Conservation (phyloP, 1,140 invertebrate genomes). For the Portunus trituberculatus region DNA sequence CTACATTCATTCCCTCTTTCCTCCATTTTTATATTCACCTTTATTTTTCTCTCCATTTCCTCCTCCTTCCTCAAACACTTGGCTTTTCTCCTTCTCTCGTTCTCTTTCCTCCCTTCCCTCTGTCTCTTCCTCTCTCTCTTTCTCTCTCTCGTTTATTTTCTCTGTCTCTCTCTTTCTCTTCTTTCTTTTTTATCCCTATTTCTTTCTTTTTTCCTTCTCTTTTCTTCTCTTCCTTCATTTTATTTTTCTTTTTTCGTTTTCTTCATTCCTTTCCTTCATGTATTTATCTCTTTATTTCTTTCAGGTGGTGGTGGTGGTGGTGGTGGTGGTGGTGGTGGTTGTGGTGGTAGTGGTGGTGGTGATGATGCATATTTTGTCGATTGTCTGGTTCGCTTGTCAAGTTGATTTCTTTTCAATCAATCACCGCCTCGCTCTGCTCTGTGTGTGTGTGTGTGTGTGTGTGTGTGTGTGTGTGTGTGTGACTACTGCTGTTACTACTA, state of each 20-base stretch:
- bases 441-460: conserved; percentile 10
- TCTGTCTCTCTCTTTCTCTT: no score
- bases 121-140: not conserved
- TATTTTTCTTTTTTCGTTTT: no score
- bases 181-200: no score
- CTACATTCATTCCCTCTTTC: not conserved
- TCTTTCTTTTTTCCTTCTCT: no score
- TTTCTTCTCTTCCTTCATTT: no score
- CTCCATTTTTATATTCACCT: not conserved
- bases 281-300: no score
- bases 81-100: not conserved
- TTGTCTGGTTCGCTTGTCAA: not conserved
- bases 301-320: no score
- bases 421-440: not conserved
- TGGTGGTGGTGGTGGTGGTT: no score
- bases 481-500: not conserved
- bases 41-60: not conserved
- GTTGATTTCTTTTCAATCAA: conserved; percentile 3
- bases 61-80: not conserved
- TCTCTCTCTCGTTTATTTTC: no score
- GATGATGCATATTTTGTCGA: not conserved
- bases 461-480: not conserved
- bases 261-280: no score
- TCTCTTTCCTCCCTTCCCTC: not conserved
- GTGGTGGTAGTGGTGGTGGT: no score